phyloP scores from a whole-genome alignment of 2,797 vertebrate species.

The Clarias fuscus region DNA sequence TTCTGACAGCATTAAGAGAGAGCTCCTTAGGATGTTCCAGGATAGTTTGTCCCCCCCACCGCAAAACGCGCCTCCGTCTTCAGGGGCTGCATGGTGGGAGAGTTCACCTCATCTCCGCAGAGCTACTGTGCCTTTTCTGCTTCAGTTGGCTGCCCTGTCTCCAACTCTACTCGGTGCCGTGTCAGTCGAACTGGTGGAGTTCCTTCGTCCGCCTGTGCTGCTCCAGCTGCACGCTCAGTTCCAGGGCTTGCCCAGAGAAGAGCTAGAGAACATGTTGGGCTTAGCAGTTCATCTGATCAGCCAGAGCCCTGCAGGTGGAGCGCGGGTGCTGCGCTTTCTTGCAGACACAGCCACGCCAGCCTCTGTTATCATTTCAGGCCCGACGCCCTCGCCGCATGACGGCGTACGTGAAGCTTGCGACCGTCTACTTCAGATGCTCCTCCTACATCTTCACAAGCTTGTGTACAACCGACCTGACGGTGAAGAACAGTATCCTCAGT shows the following conservation, averaged over 20 bases:
- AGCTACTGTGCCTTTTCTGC: slow-evolving; percentile 87
- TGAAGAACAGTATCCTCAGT: slow-evolving; percentile 53
- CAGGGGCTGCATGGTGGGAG: slow-evolving; percentile 71
- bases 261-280: slow-evolving; percentile 86
- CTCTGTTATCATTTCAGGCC: slow-evolving; percentile 89
- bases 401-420: slow-evolving; percentile 90
- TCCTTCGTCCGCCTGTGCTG: slow-evolving; percentile 80
- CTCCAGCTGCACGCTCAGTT: slow-evolving; percentile 88
- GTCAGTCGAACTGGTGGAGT: slow-evolving; percentile 86
- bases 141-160: slow-evolving; percentile 90
- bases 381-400: slow-evolving; percentile 81
- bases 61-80: slow-evolving; percentile 68
- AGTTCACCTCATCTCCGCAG: slow-evolving; percentile 78
- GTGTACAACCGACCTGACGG: slow-evolving; percentile 80
- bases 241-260: slow-evolving; percentile 80
- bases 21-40: slow-evolving; percentile 92
- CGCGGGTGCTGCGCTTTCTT: slow-evolving; percentile 84
- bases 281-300: slow-evolving; percentile 88
- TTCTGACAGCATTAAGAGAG: slow-evolving; percentile 88
- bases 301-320: slow-evolving; percentile 87
- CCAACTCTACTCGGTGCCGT: slow-evolving; percentile 85
- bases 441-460: slow-evolving; percentile 89
- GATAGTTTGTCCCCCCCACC: slow-evolving; percentile 79
- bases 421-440: slow-evolving; percentile 86
- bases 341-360: slow-evolving; percentile 89